Base-by-base conservation (phyloP, 92 coral and sea anemone species). In the Palythoa grandis region DNA sequence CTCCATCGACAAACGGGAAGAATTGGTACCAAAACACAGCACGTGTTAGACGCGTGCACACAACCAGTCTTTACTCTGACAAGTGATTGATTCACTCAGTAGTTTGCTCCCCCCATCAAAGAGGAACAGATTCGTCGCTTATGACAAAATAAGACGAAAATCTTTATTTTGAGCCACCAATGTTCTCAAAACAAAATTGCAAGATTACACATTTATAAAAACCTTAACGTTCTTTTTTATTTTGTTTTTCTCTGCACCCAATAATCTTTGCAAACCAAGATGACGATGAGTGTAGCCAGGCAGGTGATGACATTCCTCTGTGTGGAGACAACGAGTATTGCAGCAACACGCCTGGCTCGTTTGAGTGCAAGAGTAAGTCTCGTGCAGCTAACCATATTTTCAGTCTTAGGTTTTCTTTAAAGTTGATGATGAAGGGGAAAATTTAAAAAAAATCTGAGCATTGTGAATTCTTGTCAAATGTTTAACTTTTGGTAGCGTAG, bases 281-380 rank as follows among this genome's bases (percentile, higher is more conserved):
- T 61, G 65, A 24, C 1, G 79, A 88, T 53, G 91, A 88, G 50
- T 88, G 91, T 29, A 38, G 50, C 0, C 50, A 37, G 37, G 68
- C 11, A 19, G 82, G 19, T 60, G 74, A 76, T 24, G 83, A 70
- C n/a, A 84, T 79, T 7, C 84, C 84, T 4, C 70, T 79, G 84
- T 88, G 91, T 69, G 84, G 70, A 53, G 91, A 84, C 71, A 85
- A 82, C n/a, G 75, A 88, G 56, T 91, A 92, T 82, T 96, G 99
- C 79, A 91, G 79, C 35, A 96, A 96, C 86, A 91, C 94, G 7
- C 98, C 99, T 2, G 99, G 98, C 8, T 96, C 99, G 6, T 91
- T 78, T 63, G 91, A 88, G 87, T 96, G 99, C 77, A 89, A 83
- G 74, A 88, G 98, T 95, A 86, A 84, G 86, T 38, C 12, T 67